These are phyloP conservation scores for Sialis lutaria DNA, from an alignment of 2,888 invertebrate species.

Conservation along the genomic window DNA sequence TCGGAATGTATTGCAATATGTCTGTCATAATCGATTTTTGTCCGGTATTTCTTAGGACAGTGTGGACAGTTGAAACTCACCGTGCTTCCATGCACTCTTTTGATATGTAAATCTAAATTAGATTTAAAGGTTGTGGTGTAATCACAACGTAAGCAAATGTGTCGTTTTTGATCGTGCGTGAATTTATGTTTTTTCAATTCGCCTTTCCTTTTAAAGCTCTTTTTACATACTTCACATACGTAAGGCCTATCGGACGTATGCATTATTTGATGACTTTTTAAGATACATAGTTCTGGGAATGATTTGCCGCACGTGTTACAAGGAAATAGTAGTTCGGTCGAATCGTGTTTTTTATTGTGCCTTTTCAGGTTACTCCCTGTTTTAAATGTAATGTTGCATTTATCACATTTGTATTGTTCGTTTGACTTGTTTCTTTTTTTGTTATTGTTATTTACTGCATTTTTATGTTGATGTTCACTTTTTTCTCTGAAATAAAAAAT, in stretches of 20 bases:
- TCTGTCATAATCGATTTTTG: slow-evolving; percentile 2
- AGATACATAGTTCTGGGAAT: slow-evolving; percentile 1
- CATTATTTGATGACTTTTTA: slow-evolving; percentile 1
- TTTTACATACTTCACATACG: slow-evolving; percentile 27
- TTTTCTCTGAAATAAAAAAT: not conserved
- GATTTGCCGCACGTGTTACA: not conserved
- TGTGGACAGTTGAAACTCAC: not conserved
- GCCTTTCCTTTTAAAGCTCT: slow-evolving; percentile 17
- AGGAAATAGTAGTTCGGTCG: not conserved
- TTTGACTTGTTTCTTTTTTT: too few relatives aligned
- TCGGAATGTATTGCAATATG: slow-evolving; percentile 1
- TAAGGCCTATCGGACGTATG: slow-evolving; percentile 16
- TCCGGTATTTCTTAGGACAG: slow-evolving; percentile 4
- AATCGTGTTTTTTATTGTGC: slow-evolving; percentile 2
- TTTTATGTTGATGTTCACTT: not conserved
- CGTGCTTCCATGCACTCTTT: not conserved
- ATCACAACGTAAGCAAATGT: slow-evolving; percentile 7
- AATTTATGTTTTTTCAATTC: slow-evolving; percentile 8
- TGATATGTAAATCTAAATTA: slow-evolving; percentile 7
- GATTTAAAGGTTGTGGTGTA: slow-evolving; percentile 8
- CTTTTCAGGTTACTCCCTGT: not conserved
- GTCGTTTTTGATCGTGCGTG: slow-evolving; percentile 4
- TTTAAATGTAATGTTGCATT: slow-evolving; percentile 1
- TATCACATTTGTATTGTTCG: not conserved
- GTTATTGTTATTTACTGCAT: too few relatives aligned